Evolutionary conservation across 2,797 vertebrate species (phyloP), one percentile per base, ranked within the genome.

Genomic region (Microchirus variegatus): DNA sequence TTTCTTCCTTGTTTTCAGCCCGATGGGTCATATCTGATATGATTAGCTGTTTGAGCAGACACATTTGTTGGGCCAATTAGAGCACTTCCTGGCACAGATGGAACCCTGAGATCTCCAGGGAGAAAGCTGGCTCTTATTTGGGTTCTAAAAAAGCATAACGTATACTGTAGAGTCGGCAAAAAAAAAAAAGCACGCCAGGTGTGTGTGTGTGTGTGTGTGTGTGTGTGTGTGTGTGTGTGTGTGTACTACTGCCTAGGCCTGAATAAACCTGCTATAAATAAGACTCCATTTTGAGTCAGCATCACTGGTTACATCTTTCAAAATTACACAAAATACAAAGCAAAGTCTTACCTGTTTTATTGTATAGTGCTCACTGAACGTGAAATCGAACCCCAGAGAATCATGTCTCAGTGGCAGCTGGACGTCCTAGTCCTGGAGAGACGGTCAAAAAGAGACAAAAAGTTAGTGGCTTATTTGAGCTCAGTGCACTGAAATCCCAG

Each of bases 351-450:
- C 90, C 89, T 87, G 70, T 77, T 67, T 46, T 50, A 52, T 63
- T 78, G 73, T 73, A 18, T 67, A 83, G 85, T 77, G 77, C 75
- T 83, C 67, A 63, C 77, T 89, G 67, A 69, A 75, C 81, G 76
- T 67, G 69, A 81, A 85, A 77, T 79, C 43, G 73, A 86, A 49
- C 63, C 75, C 78, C 75, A 83, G 76, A 77, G 86, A 89, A 79
- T 92, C 89, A 91, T 89, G 91, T 92, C 88, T 91, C 90, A 92
- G 22, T 77, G 73, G 76, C 82, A 71, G 77, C 77, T 79, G 75
- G 77, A 82, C 67, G 44, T 75, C 70, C 63, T 63, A 70, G 83
- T 84, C 88, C 91, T 91, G 70, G 8, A 75, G 63, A 78, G 45
- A 65, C 13, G 54, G 31, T 62, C 15, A 58, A 43, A 42, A 13